Evolutionary conservation across 1,140 invertebrate genomes (phyloP), one percentile per base, ranked within the genome.

Genomic region (Latrodectus geometricus): DNA sequence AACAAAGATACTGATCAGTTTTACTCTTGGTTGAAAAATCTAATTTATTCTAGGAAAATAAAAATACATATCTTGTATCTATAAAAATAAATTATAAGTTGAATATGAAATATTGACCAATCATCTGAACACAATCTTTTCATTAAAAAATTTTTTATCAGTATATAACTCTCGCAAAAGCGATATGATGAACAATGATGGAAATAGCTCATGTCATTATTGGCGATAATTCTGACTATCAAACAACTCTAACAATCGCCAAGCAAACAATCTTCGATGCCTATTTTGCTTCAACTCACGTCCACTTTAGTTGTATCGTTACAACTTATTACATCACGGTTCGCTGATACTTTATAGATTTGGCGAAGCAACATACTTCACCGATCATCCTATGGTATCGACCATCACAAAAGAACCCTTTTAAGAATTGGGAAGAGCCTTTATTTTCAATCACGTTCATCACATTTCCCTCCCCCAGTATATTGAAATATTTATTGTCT

Each of bases 291-390:
- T 21, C 68, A 69, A 69, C 14, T 69, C 68, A 69, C 68, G 68
- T 69, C 11, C 20, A 11, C 21, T 69, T 69, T 69, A n/a, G 11
- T n/a, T 69, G 17, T 20, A 21, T 61, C 11, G 54, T 69, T 69
- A 69, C 68, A 69, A 11, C n/a, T n/a, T n/a, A 69, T 69, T 69
- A 69, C 20, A n/a, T 69, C 68, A 69, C 68, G 68, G 68, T n/a
- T n/a, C 20, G 21, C 20, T 69, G 68, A 69, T 21, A 11, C 21
- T 69, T 69, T 69, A 69, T 69, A 11, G 68, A 11, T n/a, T 21
- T 69, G 14, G n/a, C 68, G 20, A 21, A n/a, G 20, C 14, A 23
- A 20, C 68, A 69, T 23, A 69, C n/a, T 23, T 23, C 68, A 69
- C 68, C 21, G 68, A 23, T 69, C 68, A 69, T 69, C 21, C n/a